Evolutionary conservation across 2,113 vertebrate genomes (phyloP), one percentile per base, ranked within the genome.

Genomic region (Dicerorhinus sumatrensis): DNA sequence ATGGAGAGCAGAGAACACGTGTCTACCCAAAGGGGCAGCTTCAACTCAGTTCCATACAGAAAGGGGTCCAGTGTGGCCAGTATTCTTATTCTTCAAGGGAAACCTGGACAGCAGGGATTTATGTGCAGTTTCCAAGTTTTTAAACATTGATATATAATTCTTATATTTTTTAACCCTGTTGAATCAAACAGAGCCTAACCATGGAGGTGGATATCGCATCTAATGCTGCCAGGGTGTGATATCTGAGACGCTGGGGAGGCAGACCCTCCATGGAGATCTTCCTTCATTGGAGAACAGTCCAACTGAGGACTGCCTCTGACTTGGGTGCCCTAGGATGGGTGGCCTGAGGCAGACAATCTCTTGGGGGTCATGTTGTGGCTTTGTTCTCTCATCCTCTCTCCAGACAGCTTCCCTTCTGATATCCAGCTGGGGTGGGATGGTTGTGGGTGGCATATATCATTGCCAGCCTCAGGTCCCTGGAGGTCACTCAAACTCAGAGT

Each of bases 1-100:
- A 1, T 5, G 16, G 36, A 20, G 25, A 4, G 17, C 2, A 23
- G 54, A 69, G 56, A 21, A 5, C 5, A 11, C 7, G 1, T 0
- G 0, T 20, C 8, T 12, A 21, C 62, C 31, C 13, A 5, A 17
- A 17, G 9, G 1, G 8, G 3, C 3, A 29, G 20, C 2, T 63
- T 54, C 2, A 14, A 39, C 27, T 89, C 29, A 7, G 5, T 17
- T 67, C 21, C 21, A 3, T 2, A 27, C 5, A 20, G 23, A 9
- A 48, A 3, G 4, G 7, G 5, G 2, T 9, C 54, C 17, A 21
- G 4, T 1, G 36, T 63, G 39, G 18, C 29, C 56, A 67, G 42
- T 20, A 27, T 1, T 27, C 29, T 16, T 56, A 9, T 42, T 92
- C 31, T 84, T 67, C 4, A 3, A 16, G 36, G 36, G 72, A 48